Conservation (phyloP, 2,797 vertebrate genomes). For the Acrossocheilus fasciatus region DNA sequence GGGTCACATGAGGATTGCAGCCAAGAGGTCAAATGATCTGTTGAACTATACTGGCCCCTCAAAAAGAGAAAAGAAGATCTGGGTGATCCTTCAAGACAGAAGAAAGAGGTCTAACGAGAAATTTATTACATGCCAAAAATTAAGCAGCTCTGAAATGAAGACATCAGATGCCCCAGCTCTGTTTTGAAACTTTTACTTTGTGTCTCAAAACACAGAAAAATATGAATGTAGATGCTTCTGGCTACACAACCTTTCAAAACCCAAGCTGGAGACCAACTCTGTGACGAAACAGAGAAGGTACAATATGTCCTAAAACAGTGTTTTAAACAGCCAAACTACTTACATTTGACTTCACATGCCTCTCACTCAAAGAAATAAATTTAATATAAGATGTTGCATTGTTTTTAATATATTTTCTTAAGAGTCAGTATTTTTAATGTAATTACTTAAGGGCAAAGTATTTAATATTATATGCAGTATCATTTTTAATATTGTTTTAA, state of each 20-base stretch:
- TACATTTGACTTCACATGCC: not conserved
- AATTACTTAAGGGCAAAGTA: not conserved
- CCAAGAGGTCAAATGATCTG: conserved; percentile 35
- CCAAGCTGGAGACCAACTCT: not conserved
- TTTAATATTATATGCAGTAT: not conserved
- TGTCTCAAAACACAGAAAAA: not conserved
- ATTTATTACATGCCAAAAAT: conserved; percentile 11
- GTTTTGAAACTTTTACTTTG: not conserved
- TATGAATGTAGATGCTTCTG: not conserved
- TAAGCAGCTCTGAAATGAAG: not conserved
- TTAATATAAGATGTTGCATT: not conserved
- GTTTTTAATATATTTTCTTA: not conserved
- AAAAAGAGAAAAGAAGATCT: conserved; percentile 13
- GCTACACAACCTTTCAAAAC: not conserved
- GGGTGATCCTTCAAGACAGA: conserved; percentile 23
- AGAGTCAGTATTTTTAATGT: not conserved
- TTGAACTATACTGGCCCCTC: conserved; percentile 6
- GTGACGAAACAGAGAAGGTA: not conserved
- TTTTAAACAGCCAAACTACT: not conserved
- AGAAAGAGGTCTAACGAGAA: not conserved
- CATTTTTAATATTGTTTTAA: not conserved
- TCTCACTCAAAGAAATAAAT: not conserved
- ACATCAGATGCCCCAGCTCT: not conserved
- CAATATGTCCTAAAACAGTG: not conserved
- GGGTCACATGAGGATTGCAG: conserved; percentile 33